phyloP scores from a whole-genome alignment of 2,113 vertebrate species.

The Thomomys bottae region DNA sequence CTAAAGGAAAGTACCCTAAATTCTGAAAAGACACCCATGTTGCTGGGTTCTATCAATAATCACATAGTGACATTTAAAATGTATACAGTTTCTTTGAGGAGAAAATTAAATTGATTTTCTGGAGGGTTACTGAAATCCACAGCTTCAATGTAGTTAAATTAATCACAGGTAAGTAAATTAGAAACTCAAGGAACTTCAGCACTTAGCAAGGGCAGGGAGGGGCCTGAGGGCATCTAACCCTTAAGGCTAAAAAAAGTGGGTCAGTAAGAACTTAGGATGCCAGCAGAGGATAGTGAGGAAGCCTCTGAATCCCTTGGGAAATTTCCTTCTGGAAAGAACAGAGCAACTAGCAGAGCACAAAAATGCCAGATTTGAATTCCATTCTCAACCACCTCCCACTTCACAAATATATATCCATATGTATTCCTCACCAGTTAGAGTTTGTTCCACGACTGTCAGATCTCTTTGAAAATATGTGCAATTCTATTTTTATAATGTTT shows the following conservation, averaged over 20 bases:
- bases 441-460: constrained; percentile 25
- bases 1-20: constrained; percentile 50
- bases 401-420: constrained; percentile 40
- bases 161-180: constrained; percentile 19
- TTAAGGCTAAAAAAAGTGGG: background rate
- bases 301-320: background rate
- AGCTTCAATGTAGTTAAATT: constrained; percentile 56
- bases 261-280: background rate
- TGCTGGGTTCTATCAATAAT: constrained; percentile 34
- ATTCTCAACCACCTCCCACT: constrained; percentile 27
- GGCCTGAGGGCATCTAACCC: background rate
- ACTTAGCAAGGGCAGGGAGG: background rate
- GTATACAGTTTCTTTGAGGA: constrained; percentile 58
- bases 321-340: background rate
- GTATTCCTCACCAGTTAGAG: constrained; percentile 1
- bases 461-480: constrained; percentile 44
- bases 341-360: background rate
- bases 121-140: constrained; percentile 47
- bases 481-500: constrained; percentile 57
- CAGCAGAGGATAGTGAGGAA: background rate
- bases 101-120: constrained; percentile 65
- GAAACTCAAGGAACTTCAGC: constrained; percentile 36
- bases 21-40: constrained; percentile 29
- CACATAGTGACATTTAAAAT: constrained; percentile 45
- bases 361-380: constrained; percentile 37